phyloP scores from a whole-genome alignment of 2,113 vertebrate species.

The Forbesichthys papilliferus region DNA sequence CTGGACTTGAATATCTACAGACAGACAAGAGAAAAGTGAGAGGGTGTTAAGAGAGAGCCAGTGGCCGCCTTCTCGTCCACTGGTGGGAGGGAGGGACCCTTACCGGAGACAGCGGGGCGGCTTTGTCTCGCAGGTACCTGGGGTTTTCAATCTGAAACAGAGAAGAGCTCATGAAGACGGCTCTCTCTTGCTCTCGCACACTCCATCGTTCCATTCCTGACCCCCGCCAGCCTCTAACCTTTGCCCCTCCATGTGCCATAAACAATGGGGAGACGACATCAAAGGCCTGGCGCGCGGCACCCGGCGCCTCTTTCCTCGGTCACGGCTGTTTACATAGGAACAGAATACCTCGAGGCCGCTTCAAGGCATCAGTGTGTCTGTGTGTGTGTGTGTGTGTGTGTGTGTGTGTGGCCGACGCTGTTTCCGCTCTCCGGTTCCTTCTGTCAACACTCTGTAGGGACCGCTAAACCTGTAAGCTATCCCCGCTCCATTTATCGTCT shows the following conservation, averaged over 20 bases:
- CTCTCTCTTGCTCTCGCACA: conserved; percentile 15
- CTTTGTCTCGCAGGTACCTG: conserved; percentile 87
- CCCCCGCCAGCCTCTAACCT: conserved; percentile 43
- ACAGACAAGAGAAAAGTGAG: conserved; percentile 2
- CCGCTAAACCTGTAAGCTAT: conserved; percentile 68
- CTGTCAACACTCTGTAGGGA: conserved; percentile 60
- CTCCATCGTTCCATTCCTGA: conserved; percentile 9
- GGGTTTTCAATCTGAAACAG: conserved; percentile 91
- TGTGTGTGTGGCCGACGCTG: conserved; percentile 50
- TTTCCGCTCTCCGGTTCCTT: conserved; percentile 59
- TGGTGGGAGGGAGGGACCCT: conserved; percentile 13
- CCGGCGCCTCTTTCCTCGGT: conserved; percentile 57
- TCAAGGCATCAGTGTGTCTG: conserved; percentile 57
- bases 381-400: conserved; percentile 43
- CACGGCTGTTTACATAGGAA: conserved; percentile 65
- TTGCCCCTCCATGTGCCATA: conserved; percentile 56
- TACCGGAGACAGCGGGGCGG: conserved; percentile 83
- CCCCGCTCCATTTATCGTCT: conserved; percentile 44
- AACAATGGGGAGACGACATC: conserved; percentile 63
- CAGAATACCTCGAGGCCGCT: conserved; percentile 56
- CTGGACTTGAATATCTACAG: conserved; percentile 69
- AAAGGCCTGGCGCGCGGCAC: conserved; percentile 52
- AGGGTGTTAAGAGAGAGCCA: conserved; percentile 12
- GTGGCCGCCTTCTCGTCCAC: conserved; percentile 24
- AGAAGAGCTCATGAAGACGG: conserved; percentile 36